Conservation (phyloP, 2,888 invertebrate genomes). For the Nymphalis c-album region DNA sequence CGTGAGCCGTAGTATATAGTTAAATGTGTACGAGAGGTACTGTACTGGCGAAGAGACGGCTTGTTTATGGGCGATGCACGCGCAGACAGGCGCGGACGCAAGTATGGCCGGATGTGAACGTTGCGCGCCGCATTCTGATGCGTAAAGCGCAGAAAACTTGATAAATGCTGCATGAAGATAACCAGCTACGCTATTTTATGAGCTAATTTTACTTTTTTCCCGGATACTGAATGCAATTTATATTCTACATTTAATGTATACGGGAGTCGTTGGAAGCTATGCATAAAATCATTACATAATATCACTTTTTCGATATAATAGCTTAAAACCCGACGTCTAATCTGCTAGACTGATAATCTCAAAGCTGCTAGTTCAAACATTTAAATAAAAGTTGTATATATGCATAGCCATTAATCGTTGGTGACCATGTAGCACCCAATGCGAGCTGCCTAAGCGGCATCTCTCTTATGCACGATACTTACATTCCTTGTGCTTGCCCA, state of each 20-base stretch:
- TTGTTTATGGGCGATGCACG: conserved; percentile 50
- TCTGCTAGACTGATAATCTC: too few species aligned
- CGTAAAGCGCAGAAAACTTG: conserved; percentile 22
- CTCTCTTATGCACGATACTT: conserved; percentile 73
- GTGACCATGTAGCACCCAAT: not conserved
- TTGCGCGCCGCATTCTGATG: conserved; percentile 47
- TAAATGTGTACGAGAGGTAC: conserved; percentile 28
- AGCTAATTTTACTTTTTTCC: conserved; percentile 8
- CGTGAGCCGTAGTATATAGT: conserved; percentile 20
- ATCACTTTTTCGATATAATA: too few species aligned
- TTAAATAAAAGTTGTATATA: too few species aligned
- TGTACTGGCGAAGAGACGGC: conserved; percentile 33
- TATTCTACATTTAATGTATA: not conserved
- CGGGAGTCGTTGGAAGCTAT: not conserved
- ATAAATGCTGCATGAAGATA: conserved; percentile 18
- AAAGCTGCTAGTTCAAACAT: too few species aligned
- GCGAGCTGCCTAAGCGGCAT: conserved; percentile 26
- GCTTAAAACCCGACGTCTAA: too few species aligned
- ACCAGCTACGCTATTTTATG: conserved; percentile 11
- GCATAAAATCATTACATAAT: not conserved
- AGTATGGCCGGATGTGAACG: conserved; percentile 43
- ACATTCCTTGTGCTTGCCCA: conserved; percentile 99
- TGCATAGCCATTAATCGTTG: not conserved
- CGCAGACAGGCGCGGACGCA: conserved; percentile 29
- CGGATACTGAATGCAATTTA: conserved; percentile 1